phyloP scores from a whole-genome alignment of 2,888 invertebrate species.

The Globia sparganii region DNA sequence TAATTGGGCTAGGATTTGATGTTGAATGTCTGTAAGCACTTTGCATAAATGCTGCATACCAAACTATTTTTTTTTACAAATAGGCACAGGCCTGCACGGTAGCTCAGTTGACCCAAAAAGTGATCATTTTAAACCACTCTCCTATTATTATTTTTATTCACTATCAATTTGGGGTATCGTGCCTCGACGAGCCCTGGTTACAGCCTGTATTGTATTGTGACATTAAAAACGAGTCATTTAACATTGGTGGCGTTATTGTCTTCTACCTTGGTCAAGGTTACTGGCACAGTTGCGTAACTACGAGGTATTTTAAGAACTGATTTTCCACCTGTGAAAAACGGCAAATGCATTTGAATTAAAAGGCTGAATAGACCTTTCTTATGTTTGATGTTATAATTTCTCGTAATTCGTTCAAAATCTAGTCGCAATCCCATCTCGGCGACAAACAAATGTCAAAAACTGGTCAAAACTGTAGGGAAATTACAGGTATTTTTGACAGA shows the following conservation, averaged over 20 bases:
- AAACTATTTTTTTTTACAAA: constrained; percentile 5
- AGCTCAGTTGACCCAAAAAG: not conserved
- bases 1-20: not conserved
- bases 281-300: constrained; percentile 1
- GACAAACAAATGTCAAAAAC: too few species aligned
- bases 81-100: not conserved
- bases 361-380: too few species aligned
- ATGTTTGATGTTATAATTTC: too few species aligned
- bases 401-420: too few species aligned
- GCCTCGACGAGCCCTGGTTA: not conserved
- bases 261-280: constrained; percentile 7
- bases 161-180: not conserved
- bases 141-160: not conserved
- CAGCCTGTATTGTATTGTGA: constrained; percentile 2
- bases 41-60: not conserved
- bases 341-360: not conserved
- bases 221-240: constrained; percentile 22
- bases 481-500: too few species aligned
- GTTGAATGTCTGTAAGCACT: not conserved
- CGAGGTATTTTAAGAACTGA: not conserved
- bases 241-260: constrained; percentile 9
- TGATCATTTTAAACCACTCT: not conserved
- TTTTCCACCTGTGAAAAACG: not conserved
- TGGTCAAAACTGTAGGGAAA: too few species aligned
- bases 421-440: too few species aligned